phyloP scores from a whole-genome alignment of 2,888 invertebrate species.

The Lepidocyrtoides sp. region DNA sequence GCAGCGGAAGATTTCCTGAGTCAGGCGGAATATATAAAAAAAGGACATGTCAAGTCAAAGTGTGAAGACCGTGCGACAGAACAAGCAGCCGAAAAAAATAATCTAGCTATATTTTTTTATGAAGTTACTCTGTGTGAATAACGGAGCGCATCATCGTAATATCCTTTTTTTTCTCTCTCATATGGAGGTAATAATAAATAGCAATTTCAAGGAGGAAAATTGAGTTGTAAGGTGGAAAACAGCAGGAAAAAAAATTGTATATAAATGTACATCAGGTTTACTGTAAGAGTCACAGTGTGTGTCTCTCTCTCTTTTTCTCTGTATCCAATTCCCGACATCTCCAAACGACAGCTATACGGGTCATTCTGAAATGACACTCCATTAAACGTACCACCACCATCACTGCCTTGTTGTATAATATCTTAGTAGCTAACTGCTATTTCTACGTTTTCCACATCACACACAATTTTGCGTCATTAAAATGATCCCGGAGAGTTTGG shows the following conservation, averaged over 20 bases:
- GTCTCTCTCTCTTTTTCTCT: no score
- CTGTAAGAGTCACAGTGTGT: no score
- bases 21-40: slow-evolving; percentile 51
- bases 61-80: slow-evolving; percentile 34
- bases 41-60: slow-evolving; percentile 56
- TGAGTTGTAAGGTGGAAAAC: slow-evolving; percentile 67
- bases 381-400: slow-evolving; percentile 57
- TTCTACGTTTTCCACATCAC: not conserved
- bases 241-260: slow-evolving; percentile 44
- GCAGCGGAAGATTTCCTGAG: slow-evolving; percentile 28
- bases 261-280: not conserved
- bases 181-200: slow-evolving; percentile 32
- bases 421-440: not conserved
- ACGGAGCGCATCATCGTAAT: not conserved
- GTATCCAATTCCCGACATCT: slow-evolving; percentile 29
- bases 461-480: slow-evolving; percentile 72
- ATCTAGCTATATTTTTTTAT: slow-evolving; percentile 28
- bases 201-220: slow-evolving; percentile 56
- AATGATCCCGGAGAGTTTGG: slow-evolving; percentile 65
- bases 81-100: slow-evolving; percentile 24
- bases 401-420: not conserved
- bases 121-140: not conserved
- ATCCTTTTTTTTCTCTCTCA: not conserved
- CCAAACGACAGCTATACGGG: slow-evolving; percentile 56
- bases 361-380: slow-evolving; percentile 77